Conservation (phyloP, 2,113 vertebrate species). For the Neomonachus schauinslandi region DNA sequence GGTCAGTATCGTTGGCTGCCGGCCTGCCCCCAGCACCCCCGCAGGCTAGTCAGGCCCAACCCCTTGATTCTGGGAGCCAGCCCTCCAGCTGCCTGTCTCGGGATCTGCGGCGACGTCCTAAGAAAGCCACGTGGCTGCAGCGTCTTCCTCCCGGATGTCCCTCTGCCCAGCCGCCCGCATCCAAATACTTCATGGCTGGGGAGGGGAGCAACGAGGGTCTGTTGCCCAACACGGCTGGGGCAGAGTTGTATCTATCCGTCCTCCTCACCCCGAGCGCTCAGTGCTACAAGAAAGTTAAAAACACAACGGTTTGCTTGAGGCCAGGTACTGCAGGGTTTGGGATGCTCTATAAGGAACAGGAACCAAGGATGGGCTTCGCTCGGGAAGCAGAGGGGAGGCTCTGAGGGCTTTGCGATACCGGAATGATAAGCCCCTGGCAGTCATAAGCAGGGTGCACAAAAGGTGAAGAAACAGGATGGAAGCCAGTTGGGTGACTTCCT, state of each 20-base stretch:
- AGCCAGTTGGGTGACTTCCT: neutral
- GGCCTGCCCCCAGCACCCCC: neutral
- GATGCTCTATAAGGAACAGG: neutral
- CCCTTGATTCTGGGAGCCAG: neutral
- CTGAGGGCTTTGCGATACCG: neutral
- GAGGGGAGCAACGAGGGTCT: neutral
- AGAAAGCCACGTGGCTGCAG: neutral
- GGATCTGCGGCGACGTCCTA: neutral
- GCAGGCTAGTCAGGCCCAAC: neutral
- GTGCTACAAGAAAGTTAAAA: neutral
- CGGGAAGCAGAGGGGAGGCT: neutral
- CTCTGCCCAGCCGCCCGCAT: neutral
- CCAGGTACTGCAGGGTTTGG: fast-evolving
- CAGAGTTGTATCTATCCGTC: neutral
- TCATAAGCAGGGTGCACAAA: too few species aligned
- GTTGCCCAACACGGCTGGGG: neutral
- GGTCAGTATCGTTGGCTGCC: too few species aligned
- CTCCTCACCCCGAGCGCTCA: fast-evolving
- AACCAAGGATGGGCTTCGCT: neutral
- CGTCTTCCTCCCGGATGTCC: neutral
- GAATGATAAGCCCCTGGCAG: neutral
- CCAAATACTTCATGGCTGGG: too few species aligned
- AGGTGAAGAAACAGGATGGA: neutral
- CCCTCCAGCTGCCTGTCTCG: neutral
- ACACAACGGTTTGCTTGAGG: neutral